Base-by-base conservation (phyloP, 2,888 invertebrate species). In the Sarcophaga rosellei region DNA sequence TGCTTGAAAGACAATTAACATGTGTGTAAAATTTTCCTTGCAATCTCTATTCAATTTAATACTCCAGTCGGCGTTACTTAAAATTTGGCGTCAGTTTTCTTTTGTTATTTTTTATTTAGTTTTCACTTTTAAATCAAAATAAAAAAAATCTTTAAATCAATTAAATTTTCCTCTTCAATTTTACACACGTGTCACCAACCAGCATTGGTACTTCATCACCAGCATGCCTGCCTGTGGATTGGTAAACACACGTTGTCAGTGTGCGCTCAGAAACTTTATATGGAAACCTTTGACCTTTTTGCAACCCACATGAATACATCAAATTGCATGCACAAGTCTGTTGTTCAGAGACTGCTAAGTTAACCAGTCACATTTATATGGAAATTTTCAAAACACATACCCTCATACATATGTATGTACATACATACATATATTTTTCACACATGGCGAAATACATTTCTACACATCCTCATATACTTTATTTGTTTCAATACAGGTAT, bases 231-330 rank as follows among this genome's bases (percentile, higher is more conserved):
- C 17, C 21, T 4, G n/a, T 10, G 3, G 35, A 15, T 15, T 63
- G 23, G 15, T 23, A 63, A 6, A 65, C 53, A 45, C 68, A 59
- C 15, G 63, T 23, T n/a, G 20, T 12, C 35, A 11, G 62, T 6
- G 4, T 35, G 35, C n/a, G n/a, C 35, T 35, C 35, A 10, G 35
- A 35, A 8, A 0, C 2, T 35, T 1, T 70, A 21, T 15, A 25
- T 81, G 63, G 63, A 75, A 75, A 76, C 69, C 75, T 81, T 65
- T 76, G 63, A 81, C 75, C 75, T 81, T 81, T 35, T 35, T 81
- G 20, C 5, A 20, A 44, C 21, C 2, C 44, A 70, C 70, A 45
- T 81, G 44, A 70, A 70, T 57, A 75, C 53, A 75, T 69, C n/a
- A 57, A 81, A 69, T 75, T 69, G 69, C 75, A 23, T 70, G 59